phyloP scores from a whole-genome alignment of 2,113 vertebrate species.

The Pelecanoides urinatrix region DNA sequence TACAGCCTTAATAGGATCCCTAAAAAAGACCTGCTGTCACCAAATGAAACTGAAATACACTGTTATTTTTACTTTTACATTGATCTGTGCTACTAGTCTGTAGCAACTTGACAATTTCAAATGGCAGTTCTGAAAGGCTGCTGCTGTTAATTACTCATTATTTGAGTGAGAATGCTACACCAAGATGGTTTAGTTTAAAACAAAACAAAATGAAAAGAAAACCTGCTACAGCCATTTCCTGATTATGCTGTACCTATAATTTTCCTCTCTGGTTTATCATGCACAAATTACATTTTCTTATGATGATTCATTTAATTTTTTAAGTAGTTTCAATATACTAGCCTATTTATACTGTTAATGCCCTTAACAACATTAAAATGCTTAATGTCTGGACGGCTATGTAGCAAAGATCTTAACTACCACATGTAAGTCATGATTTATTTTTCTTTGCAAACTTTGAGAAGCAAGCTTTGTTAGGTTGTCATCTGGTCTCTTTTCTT shows the following conservation, averaged over 20 bases:
- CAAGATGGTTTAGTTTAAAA: background rate
- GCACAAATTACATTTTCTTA: background rate
- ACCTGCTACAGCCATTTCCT: background rate
- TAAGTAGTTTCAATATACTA: background rate
- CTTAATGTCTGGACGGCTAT: background rate
- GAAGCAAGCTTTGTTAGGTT: background rate
- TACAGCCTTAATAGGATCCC: background rate
- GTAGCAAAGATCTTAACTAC: background rate
- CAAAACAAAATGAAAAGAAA: background rate
- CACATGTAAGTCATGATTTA: background rate
- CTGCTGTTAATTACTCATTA: background rate
- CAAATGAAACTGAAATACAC: background rate
- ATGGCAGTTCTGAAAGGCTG: background rate
- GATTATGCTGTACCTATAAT: background rate
- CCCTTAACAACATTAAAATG: background rate
- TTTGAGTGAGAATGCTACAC: background rate
- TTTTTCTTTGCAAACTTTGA: background rate
- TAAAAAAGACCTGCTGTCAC: background rate
- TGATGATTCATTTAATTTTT: background rate
- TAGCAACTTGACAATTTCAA: background rate
- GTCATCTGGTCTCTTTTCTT: background rate
- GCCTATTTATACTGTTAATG: background rate
- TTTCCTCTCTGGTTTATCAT: background rate
- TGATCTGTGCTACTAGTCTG: background rate
- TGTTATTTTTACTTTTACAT: background rate